Conservation (phyloP, 2,113 vertebrate species). For the Thermophis baileyi region DNA sequence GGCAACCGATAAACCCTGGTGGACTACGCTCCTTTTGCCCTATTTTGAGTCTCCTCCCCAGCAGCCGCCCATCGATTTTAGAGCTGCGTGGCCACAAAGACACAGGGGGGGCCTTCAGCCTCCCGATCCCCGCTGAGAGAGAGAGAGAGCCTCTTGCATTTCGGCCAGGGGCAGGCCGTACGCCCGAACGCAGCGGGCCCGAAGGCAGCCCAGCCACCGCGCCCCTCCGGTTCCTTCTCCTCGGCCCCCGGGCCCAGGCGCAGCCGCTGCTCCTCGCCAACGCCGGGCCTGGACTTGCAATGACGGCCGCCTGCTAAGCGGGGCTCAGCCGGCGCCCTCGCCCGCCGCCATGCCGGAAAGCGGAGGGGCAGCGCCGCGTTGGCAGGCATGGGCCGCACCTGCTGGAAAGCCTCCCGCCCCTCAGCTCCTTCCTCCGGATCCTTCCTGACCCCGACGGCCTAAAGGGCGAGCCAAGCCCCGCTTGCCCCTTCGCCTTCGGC, state of each 20-base stretch:
- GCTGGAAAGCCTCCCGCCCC: neutral
- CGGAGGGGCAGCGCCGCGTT: neutral
- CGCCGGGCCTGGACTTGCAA: neutral
- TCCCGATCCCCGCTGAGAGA: neutral
- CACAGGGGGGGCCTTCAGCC: fast-evolving
- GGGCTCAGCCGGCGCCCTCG: neutral
- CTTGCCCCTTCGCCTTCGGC: neutral
- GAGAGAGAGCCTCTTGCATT: neutral
- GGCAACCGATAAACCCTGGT: neutral
- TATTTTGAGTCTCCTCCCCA: neutral
- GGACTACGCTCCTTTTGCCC: neutral
- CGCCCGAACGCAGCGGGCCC: neutral
- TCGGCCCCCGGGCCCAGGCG: neutral
- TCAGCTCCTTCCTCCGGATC: neutral
- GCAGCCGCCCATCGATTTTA: neutral
- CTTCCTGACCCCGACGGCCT: neutral
- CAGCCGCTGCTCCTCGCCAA: neutral
- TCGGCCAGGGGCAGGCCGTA: neutral
- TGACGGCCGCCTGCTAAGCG: neutral
- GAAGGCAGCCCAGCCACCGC: neutral
- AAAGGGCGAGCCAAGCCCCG: neutral
- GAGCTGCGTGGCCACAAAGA: neutral
- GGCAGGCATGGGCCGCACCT: neutral
- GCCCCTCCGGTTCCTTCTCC: neutral
- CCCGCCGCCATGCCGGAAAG: neutral